These are phyloP conservation scores for Pachyramphus minor DNA, from an alignment of 2,113 vertebrate genomes.

Conservation along the genomic window DNA sequence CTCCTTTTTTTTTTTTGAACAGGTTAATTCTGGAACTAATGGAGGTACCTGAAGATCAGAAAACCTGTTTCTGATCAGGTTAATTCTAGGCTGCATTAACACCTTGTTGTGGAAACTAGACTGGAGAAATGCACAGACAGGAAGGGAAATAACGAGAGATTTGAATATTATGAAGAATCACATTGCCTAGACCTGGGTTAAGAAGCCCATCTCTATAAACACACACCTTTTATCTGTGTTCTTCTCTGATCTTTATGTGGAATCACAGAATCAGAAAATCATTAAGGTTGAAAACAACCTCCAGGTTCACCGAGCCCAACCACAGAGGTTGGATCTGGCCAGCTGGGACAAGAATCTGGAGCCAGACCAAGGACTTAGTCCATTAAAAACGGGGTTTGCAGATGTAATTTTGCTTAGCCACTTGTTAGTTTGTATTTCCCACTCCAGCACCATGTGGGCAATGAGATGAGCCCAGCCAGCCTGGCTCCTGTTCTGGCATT, in stretches of 20 bases:
- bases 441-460: not conserved
- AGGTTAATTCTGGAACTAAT: not conserved
- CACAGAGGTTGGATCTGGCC: not conserved
- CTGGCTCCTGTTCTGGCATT: not conserved
- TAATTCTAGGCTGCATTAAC: not conserved
- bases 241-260: not conserved
- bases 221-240: not conserved
- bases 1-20: not conserved
- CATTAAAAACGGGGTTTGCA: not conserved
- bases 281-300: not conserved
- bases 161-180: not conserved
- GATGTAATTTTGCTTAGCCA: not conserved
- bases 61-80: not conserved
- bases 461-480: not conserved
- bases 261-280: not conserved
- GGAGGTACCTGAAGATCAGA: not conserved
- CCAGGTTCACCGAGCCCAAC: not conserved
- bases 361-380: not conserved
- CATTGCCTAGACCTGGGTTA: not conserved
- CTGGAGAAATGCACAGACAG: not conserved
- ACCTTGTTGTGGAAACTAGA: not conserved
- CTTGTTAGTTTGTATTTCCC: not conserved
- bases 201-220: not conserved
- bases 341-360: not conserved
- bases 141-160: not conserved